Percentiles rank a stretch among this genome's conserved stretches.
Conservation (phyloP, 2,888 invertebrate genomes). For the Eulithis testata region DNA sequence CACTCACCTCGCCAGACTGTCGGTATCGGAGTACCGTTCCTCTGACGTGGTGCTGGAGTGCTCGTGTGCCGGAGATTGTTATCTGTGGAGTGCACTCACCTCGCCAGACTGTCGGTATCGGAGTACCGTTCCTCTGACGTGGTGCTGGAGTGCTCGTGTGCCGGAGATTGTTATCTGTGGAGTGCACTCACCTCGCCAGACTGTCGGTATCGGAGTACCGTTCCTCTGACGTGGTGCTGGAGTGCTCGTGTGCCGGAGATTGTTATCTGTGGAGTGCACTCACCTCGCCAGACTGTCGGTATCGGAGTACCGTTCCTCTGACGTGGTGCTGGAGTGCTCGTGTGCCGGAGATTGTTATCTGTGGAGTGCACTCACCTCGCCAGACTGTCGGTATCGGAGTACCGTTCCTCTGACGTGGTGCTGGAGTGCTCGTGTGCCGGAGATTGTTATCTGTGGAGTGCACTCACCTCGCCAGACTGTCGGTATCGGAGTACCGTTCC, state of each 20-base stretch:
- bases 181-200: constrained; percentile 55
- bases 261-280: neutral
- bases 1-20: constrained; percentile 74
- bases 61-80: constrained; percentile 42
- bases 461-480: constrained; percentile 74
- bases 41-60: constrained; percentile 76
- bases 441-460: constrained; percentile 8
- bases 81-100: constrained; percentile 44
- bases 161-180: constrained; percentile 30
- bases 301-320: constrained; percentile 90
- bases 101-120: constrained; percentile 85
- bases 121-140: constrained; percentile 88
- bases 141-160: constrained; percentile 53
- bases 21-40: constrained; percentile 89
- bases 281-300: constrained; percentile 83
- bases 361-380: constrained; percentile 52
- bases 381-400: constrained; percentile 87
- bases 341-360: constrained; percentile 41
- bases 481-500: constrained; percentile 89
- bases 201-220: constrained; percentile 89
- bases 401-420: constrained; percentile 86
- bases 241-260: constrained; percentile 47
- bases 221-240: constrained; percentile 83
- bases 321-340: constrained; percentile 56
- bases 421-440: constrained; percentile 52